Conservation (phyloP, 2,113 vertebrate species). For the Brachyhypopomus gauderio region DNA sequence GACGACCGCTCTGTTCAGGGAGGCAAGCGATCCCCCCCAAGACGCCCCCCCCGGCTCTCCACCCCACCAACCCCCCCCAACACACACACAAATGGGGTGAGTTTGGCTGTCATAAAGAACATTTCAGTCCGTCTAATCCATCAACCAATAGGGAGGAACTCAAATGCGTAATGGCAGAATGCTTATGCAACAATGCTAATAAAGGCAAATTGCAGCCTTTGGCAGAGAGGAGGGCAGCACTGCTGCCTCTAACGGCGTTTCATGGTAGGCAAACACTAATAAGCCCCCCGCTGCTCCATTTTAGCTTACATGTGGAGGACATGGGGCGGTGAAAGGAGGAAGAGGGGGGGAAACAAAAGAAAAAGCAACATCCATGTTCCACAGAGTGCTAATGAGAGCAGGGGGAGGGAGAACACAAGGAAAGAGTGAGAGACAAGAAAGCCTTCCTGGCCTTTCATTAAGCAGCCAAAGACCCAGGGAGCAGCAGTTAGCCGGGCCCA, state of each 20-base stretch:
- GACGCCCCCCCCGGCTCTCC: too few species aligned
- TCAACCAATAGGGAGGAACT: constrained; percentile 11
- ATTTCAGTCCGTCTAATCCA: constrained; percentile 28
- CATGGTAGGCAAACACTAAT: constrained; percentile 46
- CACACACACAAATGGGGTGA: too few species aligned
- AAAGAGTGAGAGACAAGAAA: constrained; percentile 36
- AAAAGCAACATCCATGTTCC: constrained; percentile 43
- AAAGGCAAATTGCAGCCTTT: constrained; percentile 31
- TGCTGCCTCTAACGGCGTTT: constrained; percentile 31
- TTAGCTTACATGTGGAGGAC: constrained; percentile 25
- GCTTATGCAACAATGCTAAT: constrained; percentile 41
- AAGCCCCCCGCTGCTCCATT: constrained; percentile 40
- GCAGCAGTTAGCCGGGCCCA: constrained; percentile 35
- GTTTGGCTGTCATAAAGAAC: constrained; percentile 21
- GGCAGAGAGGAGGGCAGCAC: constrained; percentile 14
- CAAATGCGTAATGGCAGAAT: constrained; percentile 28
- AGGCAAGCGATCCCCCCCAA: too few species aligned
- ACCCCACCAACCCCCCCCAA: too few species aligned
- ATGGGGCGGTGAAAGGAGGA: constrained; percentile 4
- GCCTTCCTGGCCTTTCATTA: constrained; percentile 48
- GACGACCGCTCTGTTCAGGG: constrained; percentile 12
- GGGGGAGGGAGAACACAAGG: constrained; percentile 34
- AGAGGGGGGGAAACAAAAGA: not conserved
- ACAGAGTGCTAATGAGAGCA: constrained; percentile 49
- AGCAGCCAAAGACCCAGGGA: constrained; percentile 39